phyloP scores from a whole-genome alignment of 2,113 vertebrate species.

The Bothrops jararaca region DNA sequence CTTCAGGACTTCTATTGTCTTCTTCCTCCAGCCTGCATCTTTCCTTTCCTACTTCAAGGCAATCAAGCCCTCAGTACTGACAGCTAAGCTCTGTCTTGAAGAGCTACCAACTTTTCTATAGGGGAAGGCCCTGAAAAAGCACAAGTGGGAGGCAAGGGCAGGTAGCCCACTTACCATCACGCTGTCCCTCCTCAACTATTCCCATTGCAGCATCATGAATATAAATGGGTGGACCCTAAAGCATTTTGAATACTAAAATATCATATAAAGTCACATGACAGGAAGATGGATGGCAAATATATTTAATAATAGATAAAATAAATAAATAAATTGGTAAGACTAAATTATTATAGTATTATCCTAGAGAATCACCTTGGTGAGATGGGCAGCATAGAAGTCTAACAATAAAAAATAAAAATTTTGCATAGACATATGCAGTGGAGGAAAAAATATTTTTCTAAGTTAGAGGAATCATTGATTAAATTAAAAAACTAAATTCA shows the following conservation, averaged over 20 bases:
- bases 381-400: not conserved
- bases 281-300: too few species aligned
- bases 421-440: not conserved
- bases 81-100: not conserved
- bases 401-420: not conserved
- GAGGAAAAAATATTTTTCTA: not conserved
- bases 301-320: not conserved
- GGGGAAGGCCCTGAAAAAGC: not conserved
- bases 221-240: not conserved
- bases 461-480: not conserved
- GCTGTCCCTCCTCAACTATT: not conserved
- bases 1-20: not conserved
- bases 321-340: not conserved
- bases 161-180: not conserved
- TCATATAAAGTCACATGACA: not conserved
- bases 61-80: not conserved
- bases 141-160: not conserved
- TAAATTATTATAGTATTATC: not conserved
- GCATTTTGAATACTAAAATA: not conserved
- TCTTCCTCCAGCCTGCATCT: not conserved
- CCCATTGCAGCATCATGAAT: not conserved
- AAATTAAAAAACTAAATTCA: not conserved
- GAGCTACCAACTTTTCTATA: not conserved
- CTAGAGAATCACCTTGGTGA: not conserved
- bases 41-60: not conserved